Percentiles rank a stretch among this genome's conserved stretches.
Conservation (phyloP, 2,888 invertebrate genomes). For the Agrotis ipsilon region DNA sequence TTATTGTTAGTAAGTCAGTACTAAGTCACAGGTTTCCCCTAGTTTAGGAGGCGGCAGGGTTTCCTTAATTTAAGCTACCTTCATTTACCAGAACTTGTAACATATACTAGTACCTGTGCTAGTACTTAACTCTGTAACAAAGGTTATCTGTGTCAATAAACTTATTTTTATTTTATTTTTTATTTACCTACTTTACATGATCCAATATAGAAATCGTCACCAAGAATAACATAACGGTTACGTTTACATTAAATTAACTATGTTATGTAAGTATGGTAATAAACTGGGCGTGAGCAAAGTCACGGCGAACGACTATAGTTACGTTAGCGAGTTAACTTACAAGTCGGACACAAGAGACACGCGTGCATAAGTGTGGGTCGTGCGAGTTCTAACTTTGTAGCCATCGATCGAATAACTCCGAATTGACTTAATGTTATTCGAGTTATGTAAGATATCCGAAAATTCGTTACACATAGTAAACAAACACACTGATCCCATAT, state of each 20-base stretch:
- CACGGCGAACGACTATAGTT: slow-evolving; percentile 52
- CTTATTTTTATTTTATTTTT: too few relatives aligned
- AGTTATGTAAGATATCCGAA: slow-evolving; percentile 16
- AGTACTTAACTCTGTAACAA: too few relatives aligned
- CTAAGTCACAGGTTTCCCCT: too few relatives aligned
- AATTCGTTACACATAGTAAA: slow-evolving; percentile 12
- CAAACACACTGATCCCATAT: not conserved
- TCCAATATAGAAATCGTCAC: not conserved
- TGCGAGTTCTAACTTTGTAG: not conserved
- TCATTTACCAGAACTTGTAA: too few relatives aligned
- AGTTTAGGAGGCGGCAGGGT: too few relatives aligned
- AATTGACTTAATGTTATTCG: slow-evolving; percentile 6
- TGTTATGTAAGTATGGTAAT: slow-evolving; percentile 45
- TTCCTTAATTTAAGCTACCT: too few relatives aligned
- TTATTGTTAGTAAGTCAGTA: not conserved
- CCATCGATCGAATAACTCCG: slow-evolving; percentile 7
- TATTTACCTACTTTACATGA: slow-evolving; percentile 6
- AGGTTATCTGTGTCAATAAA: too few relatives aligned
- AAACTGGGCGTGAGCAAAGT: slow-evolving; percentile 54
- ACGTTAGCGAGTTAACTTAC: slow-evolving; percentile 29
- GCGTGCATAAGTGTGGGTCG: slow-evolving; percentile 12
- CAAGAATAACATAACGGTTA: too few relatives aligned
- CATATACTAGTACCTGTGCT: too few relatives aligned
- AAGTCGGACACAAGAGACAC: slow-evolving; percentile 27
- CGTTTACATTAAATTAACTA: slow-evolving; percentile 18